These are phyloP conservation scores for Chaenodraco wilsoni DNA, from an alignment of 2,797 vertebrate genomes.

Conservation along the genomic window DNA sequence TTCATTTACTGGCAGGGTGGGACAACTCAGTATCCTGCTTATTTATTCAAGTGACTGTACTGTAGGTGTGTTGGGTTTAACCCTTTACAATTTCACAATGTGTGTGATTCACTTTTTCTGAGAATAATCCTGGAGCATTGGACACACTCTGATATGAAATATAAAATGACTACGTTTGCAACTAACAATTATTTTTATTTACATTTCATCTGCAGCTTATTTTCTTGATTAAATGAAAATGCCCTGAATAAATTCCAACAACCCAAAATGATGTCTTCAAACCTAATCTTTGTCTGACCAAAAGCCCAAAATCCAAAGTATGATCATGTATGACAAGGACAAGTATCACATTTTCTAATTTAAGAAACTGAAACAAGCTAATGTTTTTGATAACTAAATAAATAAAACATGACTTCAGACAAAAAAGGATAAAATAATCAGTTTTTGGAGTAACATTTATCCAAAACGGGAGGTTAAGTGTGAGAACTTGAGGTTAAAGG, in stretches of 20 bases:
- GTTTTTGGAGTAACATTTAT: too few species aligned
- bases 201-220: neutral
- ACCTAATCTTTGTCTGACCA: neutral
- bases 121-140: neutral
- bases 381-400: too few species aligned
- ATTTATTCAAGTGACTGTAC: neutral
- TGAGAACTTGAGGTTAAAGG: too few species aligned
- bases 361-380: too few species aligned
- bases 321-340: neutral
- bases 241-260: neutral
- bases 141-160: neutral
- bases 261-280: neutral
- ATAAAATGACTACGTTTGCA: neutral
- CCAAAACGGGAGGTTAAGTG: too few species aligned
- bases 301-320: neutral
- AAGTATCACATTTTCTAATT: neutral
- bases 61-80: neutral
- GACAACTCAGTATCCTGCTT: conserved; percentile 42
- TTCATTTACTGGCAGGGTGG: conserved; percentile 34
- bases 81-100: too few species aligned
- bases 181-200: neutral
- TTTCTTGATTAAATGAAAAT: neutral
- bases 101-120: neutral
- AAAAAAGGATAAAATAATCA: too few species aligned
- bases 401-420: too few species aligned